Percentiles rank a stretch among this genome's conserved stretches.
These are phyloP conservation scores for Lithobates sylvaticus DNA, from an alignment of 2,797 vertebrate genomes.

Conservation along the genomic window DNA sequence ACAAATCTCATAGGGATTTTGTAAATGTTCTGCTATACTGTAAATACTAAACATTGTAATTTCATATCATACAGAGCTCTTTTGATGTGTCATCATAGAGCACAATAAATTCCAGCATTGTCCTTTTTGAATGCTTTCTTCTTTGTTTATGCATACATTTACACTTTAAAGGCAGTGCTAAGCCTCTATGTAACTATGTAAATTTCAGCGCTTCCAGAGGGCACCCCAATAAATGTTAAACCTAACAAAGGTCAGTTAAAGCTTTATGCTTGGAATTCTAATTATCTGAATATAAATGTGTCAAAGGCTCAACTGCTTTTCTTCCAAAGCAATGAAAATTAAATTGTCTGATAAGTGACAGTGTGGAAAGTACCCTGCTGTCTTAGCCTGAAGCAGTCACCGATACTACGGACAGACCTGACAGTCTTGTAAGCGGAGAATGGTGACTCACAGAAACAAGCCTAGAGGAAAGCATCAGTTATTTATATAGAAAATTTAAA, in stretches of 20 bases:
- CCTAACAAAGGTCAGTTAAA: neutral
- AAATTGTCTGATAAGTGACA: constrained; percentile 4
- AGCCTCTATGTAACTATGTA: neutral
- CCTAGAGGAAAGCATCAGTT: neutral
- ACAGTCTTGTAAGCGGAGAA: neutral
- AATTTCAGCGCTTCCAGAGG: neutral
- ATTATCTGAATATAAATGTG: neutral
- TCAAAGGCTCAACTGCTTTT: neutral
- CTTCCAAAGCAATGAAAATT: neutral
- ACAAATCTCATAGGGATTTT: neutral
- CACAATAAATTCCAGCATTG: neutral
- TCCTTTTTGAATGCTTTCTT: neutral
- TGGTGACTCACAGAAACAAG: neutral
- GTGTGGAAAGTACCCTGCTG: neutral
- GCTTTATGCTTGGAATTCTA: neutral
- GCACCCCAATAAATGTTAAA: neutral
- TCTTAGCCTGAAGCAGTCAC: neutral
- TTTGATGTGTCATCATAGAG: constrained; percentile 8
- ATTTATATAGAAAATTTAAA: neutral
- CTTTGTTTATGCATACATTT: constrained; percentile 5
- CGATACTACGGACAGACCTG: neutral
- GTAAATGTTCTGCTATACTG: neutral
- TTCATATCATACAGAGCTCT: neutral
- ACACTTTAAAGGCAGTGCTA: constrained; percentile 11
- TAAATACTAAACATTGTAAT: neutral